These are phyloP conservation scores for Oenanthe oenanthe DNA, from an alignment of 2,113 vertebrate genomes.

Conservation along the genomic window DNA sequence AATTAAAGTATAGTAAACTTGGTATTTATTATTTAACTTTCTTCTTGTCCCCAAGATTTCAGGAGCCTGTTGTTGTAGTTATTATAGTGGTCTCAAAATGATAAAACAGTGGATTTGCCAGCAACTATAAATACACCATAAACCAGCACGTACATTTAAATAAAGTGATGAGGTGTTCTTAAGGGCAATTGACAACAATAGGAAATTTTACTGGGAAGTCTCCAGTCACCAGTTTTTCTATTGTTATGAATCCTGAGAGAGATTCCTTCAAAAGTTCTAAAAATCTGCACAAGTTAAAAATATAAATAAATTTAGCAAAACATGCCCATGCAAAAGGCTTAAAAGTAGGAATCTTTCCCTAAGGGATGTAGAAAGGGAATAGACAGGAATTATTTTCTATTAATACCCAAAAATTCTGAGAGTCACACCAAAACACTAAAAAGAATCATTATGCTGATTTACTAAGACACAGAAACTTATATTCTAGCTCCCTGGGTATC, in stretches of 20 bases:
- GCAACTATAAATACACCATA: neutral
- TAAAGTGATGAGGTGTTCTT: neutral
- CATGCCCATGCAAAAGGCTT: neutral
- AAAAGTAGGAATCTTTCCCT: neutral
- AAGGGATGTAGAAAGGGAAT: neutral
- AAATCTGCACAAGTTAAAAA: neutral
- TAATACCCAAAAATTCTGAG: neutral
- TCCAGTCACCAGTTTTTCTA: neutral
- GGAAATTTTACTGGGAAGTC: neutral
- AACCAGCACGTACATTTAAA: neutral
- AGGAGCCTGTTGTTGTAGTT: neutral
- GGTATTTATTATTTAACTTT: conserved; percentile 4
- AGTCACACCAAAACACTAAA: neutral
- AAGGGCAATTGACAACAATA: neutral
- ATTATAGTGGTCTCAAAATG: neutral
- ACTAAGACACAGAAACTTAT: neutral
- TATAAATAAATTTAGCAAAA: neutral
- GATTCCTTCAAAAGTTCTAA: neutral
- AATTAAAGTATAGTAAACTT: neutral
- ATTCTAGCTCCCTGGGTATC: neutral
- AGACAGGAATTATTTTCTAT: conserved; percentile 20
- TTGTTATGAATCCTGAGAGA: neutral
- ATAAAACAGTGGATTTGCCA: neutral
- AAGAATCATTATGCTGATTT: conserved; percentile 19
- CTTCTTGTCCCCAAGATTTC: neutral